Conservation (phyloP, 2,113 vertebrate species). For the Ondatra zibethicus region DNA sequence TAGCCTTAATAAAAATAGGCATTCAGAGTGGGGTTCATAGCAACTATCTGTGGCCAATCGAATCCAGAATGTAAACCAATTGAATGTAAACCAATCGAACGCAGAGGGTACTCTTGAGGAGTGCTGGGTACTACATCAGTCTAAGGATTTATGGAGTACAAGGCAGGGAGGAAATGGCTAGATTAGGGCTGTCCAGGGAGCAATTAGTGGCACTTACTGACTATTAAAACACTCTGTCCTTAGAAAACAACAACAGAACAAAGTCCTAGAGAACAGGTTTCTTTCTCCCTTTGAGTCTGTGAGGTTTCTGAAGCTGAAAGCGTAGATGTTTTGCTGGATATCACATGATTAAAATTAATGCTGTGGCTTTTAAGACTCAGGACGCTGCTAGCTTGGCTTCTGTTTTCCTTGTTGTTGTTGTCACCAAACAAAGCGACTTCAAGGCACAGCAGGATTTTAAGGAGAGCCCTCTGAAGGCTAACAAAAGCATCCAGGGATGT, state of each 20-base stretch:
- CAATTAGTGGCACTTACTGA: constrained; percentile 85
- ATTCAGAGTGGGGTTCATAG: constrained; percentile 29
- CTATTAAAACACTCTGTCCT: constrained; percentile 84
- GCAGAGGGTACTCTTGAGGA: constrained; percentile 80
- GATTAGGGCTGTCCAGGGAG: constrained; percentile 86
- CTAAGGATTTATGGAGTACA: constrained; percentile 84
- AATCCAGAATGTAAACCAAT: constrained; percentile 81
- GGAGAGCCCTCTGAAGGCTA: background rate
- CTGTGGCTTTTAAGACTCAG: constrained; percentile 44
- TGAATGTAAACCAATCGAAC: constrained; percentile 81
- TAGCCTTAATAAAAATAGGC: constrained; percentile 60
- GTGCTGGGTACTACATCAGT: constrained; percentile 83
- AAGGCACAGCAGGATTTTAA: constrained; percentile 21
- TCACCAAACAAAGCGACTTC: constrained; percentile 64
- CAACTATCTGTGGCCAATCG: constrained; percentile 56
- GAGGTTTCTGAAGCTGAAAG: constrained; percentile 74
- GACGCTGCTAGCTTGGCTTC: background rate
- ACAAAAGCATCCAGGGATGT: constrained; percentile 17
- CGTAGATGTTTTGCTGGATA: constrained; percentile 61
- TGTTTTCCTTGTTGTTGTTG: constrained; percentile 36
- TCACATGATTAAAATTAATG: constrained; percentile 70
- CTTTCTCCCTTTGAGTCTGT: constrained; percentile 73
- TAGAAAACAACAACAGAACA: constrained; percentile 80
- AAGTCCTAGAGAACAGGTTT: constrained; percentile 79
- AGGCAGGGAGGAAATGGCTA: constrained; percentile 84